These are phyloP conservation scores for Notothenia coriiceps DNA, from an alignment of 2,113 vertebrate genomes.

Conservation along the genomic window DNA sequence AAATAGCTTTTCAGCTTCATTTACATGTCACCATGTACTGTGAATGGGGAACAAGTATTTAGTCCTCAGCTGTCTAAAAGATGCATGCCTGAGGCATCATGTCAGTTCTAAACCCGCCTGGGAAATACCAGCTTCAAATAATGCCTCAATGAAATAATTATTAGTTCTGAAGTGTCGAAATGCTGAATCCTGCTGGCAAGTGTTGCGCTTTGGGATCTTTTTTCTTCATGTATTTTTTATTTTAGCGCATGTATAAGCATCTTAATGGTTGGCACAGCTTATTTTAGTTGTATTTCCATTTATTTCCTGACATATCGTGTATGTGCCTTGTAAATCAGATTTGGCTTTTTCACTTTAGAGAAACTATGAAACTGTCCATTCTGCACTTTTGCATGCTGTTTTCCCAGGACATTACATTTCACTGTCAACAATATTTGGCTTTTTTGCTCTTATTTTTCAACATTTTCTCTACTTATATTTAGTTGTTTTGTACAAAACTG, in stretches of 20 bases:
- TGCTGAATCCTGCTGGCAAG: background rate
- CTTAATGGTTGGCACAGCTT: background rate
- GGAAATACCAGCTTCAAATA: background rate
- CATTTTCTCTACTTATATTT: no score
- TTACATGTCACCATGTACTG: background rate
- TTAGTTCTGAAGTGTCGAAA: background rate
- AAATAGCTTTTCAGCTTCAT: slow-evolving; percentile 4
- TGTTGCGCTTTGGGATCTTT: background rate
- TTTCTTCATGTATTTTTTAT: background rate
- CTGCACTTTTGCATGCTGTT: background rate
- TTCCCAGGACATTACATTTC: background rate
- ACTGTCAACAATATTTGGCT: background rate
- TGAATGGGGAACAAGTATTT: no score
- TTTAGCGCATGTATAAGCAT: background rate
- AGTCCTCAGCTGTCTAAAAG: background rate
- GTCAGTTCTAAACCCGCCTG: background rate
- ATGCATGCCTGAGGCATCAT: background rate
- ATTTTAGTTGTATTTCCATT: background rate
- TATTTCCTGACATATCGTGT: background rate
- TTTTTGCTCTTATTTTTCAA: background rate
- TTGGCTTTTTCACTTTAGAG: background rate
- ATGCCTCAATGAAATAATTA: background rate
- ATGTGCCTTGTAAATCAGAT: background rate
- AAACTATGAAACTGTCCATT: background rate
- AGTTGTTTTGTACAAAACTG: background rate